Conservation (phyloP, 2,888 invertebrate genomes). For the Ormyrus pomaceus region DNA sequence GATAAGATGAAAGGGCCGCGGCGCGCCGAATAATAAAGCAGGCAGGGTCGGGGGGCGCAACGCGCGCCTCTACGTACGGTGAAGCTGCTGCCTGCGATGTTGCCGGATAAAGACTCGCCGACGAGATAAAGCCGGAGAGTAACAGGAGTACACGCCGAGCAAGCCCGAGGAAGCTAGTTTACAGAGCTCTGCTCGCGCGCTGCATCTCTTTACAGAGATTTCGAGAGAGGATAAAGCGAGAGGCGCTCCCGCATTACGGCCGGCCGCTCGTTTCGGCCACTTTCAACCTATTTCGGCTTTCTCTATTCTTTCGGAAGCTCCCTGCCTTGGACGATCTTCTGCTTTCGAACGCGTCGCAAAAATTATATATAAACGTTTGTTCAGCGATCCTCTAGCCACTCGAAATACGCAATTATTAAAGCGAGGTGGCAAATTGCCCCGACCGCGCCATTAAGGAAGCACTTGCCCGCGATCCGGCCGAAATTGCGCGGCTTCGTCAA, state of each 20-base stretch:
- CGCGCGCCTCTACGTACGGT: not conserved
- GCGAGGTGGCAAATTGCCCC: conserved; percentile 36
- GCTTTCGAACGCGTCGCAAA: too few species aligned
- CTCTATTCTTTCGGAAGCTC: too few species aligned
- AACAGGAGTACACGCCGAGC: conserved; percentile 23
- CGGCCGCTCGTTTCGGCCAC: not conserved
- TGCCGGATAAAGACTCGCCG: conserved; percentile 30
- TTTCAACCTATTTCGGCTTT: too few species aligned
- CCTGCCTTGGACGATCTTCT: too few species aligned
- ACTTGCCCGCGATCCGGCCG: not conserved
- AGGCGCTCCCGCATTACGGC: not conserved
- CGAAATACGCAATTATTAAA: conserved; percentile 39
- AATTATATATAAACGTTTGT: too few species aligned
- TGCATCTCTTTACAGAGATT: conserved; percentile 42
- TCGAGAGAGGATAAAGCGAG: conserved; percentile 5
- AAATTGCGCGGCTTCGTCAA: not conserved
- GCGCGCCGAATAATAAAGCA: conserved; percentile 43
- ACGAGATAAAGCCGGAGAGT: conserved; percentile 37
- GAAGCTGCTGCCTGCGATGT: conserved; percentile 11
- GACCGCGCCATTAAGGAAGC: conserved; percentile 1
- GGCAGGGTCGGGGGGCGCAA: not conserved
- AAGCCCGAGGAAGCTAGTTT: conserved; percentile 24
- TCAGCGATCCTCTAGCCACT: too few species aligned
- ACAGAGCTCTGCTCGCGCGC: conserved; percentile 1
- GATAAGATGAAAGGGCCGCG: conserved; percentile 47